Base-by-base conservation (phyloP, 2,888 invertebrate species). In the Calameuta pallipes region DNA sequence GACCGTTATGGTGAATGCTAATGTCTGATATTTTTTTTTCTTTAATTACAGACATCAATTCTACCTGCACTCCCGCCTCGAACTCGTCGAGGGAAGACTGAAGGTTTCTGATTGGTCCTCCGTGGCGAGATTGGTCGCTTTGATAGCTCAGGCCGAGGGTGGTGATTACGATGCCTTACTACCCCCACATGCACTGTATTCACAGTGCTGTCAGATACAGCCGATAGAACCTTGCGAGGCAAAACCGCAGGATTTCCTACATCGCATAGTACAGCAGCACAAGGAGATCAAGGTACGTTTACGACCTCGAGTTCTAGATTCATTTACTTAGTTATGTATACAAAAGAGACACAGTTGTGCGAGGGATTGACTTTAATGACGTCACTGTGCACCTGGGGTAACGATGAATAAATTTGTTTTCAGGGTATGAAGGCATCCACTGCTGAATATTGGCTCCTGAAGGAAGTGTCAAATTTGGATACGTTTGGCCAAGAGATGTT, bases 401-500 rank as follows among this genome's bases (percentile, higher is more conserved):
- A 56, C 23, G 11, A 34, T 11, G 11, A 69, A 15, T 36, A 56
- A 68, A 79, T 80, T 81, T 80, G 76, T 82, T 84, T 93, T 75
- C 87, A 92, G 89, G 93, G 94, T 23, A 96, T 96, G 95, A 94
- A 95, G 80, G 92, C 94, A 12, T 94, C 95, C n/a, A 95, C 96
- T 70, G 97, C 97, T 3, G 96, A 97, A 88, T 97, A 97, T 92
- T 95, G 96, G 93, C 92, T 97, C 70, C 92, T 98, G 75, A 96
- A 97, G 89, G 96, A 96, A 90, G 95, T 96, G 78, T 95, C 97
- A 11, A 94, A 95, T 82, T 92, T 97, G 84, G 95, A 96, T 83
- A 95, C 95, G 56, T 97, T 97, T 91, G 97, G 97, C 1, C 96
- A 97, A 90, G 97, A 97, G 90, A 92, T 96, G 83, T 97, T 97